Evolutionary conservation across 92 coral and sea anemone species (phyloP).

Genomic region (Pocillopora grandis): DNA sequence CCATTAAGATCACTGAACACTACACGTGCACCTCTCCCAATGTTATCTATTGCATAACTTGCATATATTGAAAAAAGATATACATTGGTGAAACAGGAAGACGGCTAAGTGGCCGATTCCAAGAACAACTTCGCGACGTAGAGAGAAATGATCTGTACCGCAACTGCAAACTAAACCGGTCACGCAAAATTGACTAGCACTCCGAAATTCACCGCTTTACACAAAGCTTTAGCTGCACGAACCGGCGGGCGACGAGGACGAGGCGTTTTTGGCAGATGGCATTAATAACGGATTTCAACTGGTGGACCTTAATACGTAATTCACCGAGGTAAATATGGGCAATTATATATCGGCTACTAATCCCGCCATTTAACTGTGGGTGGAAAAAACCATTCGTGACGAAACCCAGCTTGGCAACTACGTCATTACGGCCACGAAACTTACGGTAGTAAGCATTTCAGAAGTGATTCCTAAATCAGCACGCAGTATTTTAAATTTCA

Average conservation of each 20-base stretch:
- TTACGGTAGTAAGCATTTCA: conserved; percentile 46
- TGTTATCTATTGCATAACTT: no score
- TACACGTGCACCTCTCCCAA: no score
- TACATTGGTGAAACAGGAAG: no score
- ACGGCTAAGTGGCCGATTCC: no score
- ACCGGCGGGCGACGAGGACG: conserved; percentile 33
- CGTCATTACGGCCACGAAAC: conserved; percentile 28
- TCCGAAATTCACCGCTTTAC: not conserved
- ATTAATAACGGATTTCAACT: conserved; percentile 37
- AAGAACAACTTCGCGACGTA: no score
- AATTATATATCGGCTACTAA: conserved; percentile 56
- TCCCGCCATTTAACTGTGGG: not conserved
- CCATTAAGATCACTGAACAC: no score
- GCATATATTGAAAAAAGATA: no score
- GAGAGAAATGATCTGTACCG: no score
- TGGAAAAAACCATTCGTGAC: conserved; percentile 40
- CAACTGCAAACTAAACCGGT: not conserved
- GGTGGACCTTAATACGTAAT: conserved; percentile 2
- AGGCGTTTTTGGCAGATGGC: conserved; percentile 34
- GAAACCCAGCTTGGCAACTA: conserved; percentile 54
- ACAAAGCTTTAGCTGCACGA: not conserved
- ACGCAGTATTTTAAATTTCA: conserved; percentile 33
- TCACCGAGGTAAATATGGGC: conserved; percentile 17
- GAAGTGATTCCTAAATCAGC: conserved; percentile 53
- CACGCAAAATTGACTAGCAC: not conserved